Evolutionary conservation across 2,113 vertebrate species (phyloP), one percentile per base, ranked within the genome.

Genomic region (human): DNA sequence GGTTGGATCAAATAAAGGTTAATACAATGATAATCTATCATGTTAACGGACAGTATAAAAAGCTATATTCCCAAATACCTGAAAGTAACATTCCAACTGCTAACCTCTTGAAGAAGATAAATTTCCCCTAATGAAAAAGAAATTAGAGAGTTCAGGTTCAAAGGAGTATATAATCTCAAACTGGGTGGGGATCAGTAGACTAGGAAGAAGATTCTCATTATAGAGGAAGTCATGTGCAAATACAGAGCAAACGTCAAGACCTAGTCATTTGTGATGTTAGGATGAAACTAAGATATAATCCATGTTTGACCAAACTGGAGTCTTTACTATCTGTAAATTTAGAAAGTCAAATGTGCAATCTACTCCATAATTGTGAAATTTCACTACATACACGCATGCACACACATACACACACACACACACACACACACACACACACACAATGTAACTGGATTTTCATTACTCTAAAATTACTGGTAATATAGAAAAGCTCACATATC

Each of bases 61-160:
- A 79, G n/a, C 4, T 89, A 66, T 22, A 70, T 84, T 79, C 75
- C 72, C 88, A 89, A 94, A 87, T 66, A 86, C 16, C 55, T 89
- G 32, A 95, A 91, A 83, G 13, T 73, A 96, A 61, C 32, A 92
- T 52, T 87, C 59, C 55, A 93, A 89, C 1, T 17, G 23, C 17
- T 64, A 89, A 93, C 27, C 38, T 76, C 75, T 45, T 70, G 35
- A 89, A 92, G 82, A 93, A 95, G 86, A 86, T 43, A 73, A n/a
- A 73, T 68, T 68, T 83, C 35, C 45, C 83, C 38, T 59, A 72
- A 72, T 48, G 88, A 93, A 88, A 80, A 0, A 93, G 43, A 92
- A 95, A 91, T 55, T 32, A 40, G 16, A 93, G 18, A 92, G 40
- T 70, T 91, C 38, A 97, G 30, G n/a, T 89, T 96, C 61, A 92